Base-by-base conservation (phyloP, 2,888 invertebrate genomes). In the Panzeria rudis region DNA sequence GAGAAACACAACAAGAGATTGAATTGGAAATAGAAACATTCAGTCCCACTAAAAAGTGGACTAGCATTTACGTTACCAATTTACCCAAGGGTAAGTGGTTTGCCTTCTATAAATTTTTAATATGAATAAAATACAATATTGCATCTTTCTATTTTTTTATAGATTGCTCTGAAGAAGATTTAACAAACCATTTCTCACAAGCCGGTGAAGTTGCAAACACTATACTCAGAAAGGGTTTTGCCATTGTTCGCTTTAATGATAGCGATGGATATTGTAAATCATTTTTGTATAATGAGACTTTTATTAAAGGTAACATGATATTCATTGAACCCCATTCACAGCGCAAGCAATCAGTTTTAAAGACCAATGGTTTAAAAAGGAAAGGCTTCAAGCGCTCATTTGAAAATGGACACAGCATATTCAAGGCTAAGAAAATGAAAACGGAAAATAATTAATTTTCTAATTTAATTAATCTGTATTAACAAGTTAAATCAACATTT, bases 311-410 rank as follows among this genome's bases (percentile, higher is more conserved):
- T 13, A 84, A 87, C 11, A 86, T 87, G 4, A 82, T 91, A 1
- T 91, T 91, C 61, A 5, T 91, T 4, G 89, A 91, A 84, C 91
- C 91, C 9, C 88, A 88, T 72, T 91, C 91, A 0, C n/a, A 69
- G 0, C 73, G 87, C 0, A 91, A 90, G 44, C 54, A 86, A 20
- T 0, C 20, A 15, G n/a, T 29, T n/a, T 17, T 29, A 0, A 25
- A 56, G n/a, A 9, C 41, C 20, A 9, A 61, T 2, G 41, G 44
- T 3, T n/a, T n/a, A n/a, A n/a, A n/a, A n/a, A n/a, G n/a, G n/a
- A 47, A 41, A 4, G 66, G 71, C 11, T 75, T 77, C 20, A 84
- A 86, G 52, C 84, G 86, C 13, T 47, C 35, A 50, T 17, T 86
- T 75, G 87, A 64, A 23, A 84, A 87, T 4, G 61, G 81, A 1